These are phyloP conservation scores for Manduca sexta DNA, from an alignment of 1,140 invertebrate species.

Conservation along the genomic window DNA sequence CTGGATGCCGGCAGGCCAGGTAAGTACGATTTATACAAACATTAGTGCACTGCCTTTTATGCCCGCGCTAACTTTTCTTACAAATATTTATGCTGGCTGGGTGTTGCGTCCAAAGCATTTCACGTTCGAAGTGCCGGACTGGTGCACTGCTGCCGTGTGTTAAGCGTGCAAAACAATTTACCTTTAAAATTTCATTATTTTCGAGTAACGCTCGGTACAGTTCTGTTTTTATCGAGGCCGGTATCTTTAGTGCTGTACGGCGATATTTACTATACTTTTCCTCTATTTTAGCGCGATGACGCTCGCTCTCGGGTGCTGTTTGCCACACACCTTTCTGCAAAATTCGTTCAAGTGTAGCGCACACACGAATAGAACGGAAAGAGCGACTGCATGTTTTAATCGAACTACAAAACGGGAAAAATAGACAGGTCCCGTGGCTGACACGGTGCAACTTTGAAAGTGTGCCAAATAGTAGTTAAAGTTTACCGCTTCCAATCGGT, in stretches of 20 bases:
- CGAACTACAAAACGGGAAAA: slow-evolving; percentile 34
- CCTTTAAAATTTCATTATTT: slow-evolving; percentile 19
- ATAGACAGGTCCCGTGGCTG: slow-evolving; percentile 19
- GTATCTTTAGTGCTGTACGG: slow-evolving; percentile 5
- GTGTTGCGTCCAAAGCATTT: slow-evolving; percentile 11
- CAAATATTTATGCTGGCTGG: slow-evolving; percentile 17
- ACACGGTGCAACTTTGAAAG: slow-evolving; percentile 36
- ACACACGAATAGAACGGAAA: slow-evolving; percentile 38
- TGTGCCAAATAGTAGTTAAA: slow-evolving; percentile 47
- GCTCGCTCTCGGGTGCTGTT: slow-evolving; percentile 19
- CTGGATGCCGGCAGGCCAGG: slow-evolving; percentile 33
- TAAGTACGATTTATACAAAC: slow-evolving; percentile 54
- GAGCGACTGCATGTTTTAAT: slow-evolving; percentile 39
- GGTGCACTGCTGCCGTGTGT: background rate
- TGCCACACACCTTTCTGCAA: slow-evolving; percentile 33
- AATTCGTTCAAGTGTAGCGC: slow-evolving; percentile 35
- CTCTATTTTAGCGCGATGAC: slow-evolving; percentile 23
- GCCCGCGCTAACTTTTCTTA: slow-evolving; percentile 17
- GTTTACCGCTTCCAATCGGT: slow-evolving; percentile 30
- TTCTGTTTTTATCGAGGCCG: slow-evolving; percentile 7
- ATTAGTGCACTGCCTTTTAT: slow-evolving; percentile 37
- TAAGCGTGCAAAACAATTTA: slow-evolving; percentile 11
- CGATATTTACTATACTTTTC: slow-evolving; percentile 22
- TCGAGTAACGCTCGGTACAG: background rate
- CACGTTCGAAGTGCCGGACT: slow-evolving; percentile 8